A percentile compares a stretch with the other conserved stretches of the same genome.
phyloP scores from a whole-genome alignment of 2,888 invertebrate species.

The Furcula furcula region DNA sequence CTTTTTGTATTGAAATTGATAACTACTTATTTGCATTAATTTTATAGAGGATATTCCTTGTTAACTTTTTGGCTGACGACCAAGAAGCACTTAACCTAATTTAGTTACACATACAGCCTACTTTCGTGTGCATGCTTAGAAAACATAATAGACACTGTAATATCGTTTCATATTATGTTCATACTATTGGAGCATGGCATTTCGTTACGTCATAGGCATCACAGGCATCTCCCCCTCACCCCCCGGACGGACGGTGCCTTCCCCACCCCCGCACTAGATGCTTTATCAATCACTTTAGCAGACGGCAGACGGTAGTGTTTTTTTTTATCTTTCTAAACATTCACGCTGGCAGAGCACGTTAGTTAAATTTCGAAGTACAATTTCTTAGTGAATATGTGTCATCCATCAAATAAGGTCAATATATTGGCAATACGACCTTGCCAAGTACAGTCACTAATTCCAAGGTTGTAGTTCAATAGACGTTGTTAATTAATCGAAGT shows the following conservation, averaged over 20 bases:
- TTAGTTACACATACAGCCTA: too few relatives aligned
- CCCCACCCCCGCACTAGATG: conserved; percentile 30
- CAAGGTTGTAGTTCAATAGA: conserved; percentile 17
- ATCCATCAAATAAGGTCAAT: conserved; percentile 43
- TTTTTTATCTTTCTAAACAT: too few relatives aligned
- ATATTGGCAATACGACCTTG: conserved; percentile 37
- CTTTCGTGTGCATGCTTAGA: conserved; percentile 7
- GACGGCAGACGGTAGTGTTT: too few relatives aligned
- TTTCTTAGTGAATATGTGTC: conserved; percentile 14
- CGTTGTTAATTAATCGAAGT: not conserved
- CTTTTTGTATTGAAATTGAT: too few relatives aligned
- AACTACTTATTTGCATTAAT: too few relatives aligned
- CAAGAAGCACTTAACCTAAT: too few relatives aligned
- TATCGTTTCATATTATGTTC: conserved; percentile 56
- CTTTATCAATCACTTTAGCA: conserved; percentile 61
- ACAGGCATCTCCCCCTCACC: conserved; percentile 29
- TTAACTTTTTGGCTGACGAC: too few relatives aligned
- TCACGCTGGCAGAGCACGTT: too few relatives aligned
- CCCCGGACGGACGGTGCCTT: conserved; percentile 18
- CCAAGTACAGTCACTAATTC: conserved; percentile 15
- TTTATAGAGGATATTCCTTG: too few relatives aligned
- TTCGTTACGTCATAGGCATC: conserved; percentile 68
- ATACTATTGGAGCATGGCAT: conserved; percentile 59
- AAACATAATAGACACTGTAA: conserved; percentile 15
- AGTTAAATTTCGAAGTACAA: too few relatives aligned